phyloP scores from a whole-genome alignment of 2,888 invertebrate genomes.

The Carterocephalus palaemon region DNA sequence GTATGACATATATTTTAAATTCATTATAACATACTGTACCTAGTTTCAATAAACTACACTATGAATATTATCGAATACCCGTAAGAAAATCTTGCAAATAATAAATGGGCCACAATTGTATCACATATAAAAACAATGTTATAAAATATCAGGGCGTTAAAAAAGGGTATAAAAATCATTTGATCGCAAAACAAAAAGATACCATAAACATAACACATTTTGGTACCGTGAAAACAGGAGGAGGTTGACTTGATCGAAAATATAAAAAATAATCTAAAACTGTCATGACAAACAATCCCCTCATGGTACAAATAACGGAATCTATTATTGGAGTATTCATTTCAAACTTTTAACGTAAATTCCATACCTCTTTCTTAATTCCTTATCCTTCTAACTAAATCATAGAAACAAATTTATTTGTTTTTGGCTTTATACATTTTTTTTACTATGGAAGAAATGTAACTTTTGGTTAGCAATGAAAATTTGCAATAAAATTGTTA shows the following conservation, averaged over 20 bases:
- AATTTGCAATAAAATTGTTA: too few relatives aligned
- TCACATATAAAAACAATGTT: slow-evolving; percentile 23
- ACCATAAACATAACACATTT: slow-evolving; percentile 28
- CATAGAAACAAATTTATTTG: too few relatives aligned
- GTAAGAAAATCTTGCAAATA: slow-evolving; percentile 1
- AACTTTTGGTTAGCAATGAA: too few relatives aligned
- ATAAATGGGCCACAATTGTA: slow-evolving; percentile 11
- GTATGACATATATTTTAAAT: slow-evolving; percentile 11
- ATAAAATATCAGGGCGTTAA: slow-evolving; percentile 68
- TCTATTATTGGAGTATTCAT: slow-evolving; percentile 26
- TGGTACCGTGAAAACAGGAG: slow-evolving; percentile 72
- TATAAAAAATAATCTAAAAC: slow-evolving; percentile 43
- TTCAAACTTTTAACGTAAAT: slow-evolving; percentile 50
- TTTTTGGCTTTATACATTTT: too few relatives aligned
- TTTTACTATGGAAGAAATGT: too few relatives aligned
- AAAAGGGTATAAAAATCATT: slow-evolving; percentile 41
- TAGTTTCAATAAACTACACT: slow-evolving; percentile 6
- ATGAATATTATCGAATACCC: too few relatives aligned
- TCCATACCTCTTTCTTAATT: slow-evolving; percentile 47
- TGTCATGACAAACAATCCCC: slow-evolving; percentile 52
- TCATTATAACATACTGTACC: neutral
- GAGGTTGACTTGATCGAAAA: slow-evolving; percentile 63
- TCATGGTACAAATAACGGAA: slow-evolving; percentile 54
- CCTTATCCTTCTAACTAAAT: too few relatives aligned
- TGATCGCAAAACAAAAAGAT: slow-evolving; percentile 31